A percentile compares a stretch with the other conserved stretches of the same genome.
Evolutionary conservation across 2,888 invertebrate species (phyloP).

Genomic region (Ornithoptera alexandrae): DNA sequence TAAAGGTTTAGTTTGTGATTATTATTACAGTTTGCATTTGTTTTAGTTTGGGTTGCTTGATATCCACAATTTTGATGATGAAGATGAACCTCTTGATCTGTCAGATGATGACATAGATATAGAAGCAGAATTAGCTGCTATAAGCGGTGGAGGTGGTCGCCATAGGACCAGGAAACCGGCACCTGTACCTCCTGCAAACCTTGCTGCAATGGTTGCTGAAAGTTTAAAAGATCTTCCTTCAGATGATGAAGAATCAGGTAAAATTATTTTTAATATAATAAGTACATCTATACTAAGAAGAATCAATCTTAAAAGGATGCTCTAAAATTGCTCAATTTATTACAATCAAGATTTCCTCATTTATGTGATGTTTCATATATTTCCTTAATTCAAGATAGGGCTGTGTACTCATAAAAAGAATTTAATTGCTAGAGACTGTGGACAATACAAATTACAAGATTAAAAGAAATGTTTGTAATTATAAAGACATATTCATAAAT

Average conservation of each 20-base stretch:
- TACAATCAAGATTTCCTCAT: conserved; percentile 2
- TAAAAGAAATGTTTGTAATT: too few relatives aligned
- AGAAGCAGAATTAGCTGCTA: conserved; percentile 91
- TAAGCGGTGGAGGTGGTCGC: conserved; percentile 67
- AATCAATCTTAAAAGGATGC: neutral
- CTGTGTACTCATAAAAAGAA: too few relatives aligned
- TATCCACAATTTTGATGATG: conserved; percentile 80
- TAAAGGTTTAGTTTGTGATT: too few relatives aligned
- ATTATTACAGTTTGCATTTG: conserved; percentile 5
- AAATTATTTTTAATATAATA: neutral
- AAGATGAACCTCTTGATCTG: conserved; percentile 73
- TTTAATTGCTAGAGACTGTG: too few relatives aligned
- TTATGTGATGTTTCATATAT: neutral
- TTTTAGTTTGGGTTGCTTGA: conserved; percentile 88
- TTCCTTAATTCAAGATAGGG: conserved; percentile 1
- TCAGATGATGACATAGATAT: conserved; percentile 88
- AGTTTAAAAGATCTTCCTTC: conserved; percentile 88
- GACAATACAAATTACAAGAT: too few relatives aligned
- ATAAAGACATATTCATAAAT: too few relatives aligned
- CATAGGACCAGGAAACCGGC: conserved; percentile 54
- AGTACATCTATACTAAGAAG: too few relatives aligned
- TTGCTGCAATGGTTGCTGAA: conserved; percentile 88
- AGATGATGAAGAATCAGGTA: conserved; percentile 85
- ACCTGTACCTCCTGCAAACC: conserved; percentile 76
- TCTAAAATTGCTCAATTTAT: conserved; percentile 2